Percentiles rank a stretch among this genome's conserved stretches.
Conservation (phyloP, 2,888 invertebrate genomes). For the Melanargia galathea region DNA sequence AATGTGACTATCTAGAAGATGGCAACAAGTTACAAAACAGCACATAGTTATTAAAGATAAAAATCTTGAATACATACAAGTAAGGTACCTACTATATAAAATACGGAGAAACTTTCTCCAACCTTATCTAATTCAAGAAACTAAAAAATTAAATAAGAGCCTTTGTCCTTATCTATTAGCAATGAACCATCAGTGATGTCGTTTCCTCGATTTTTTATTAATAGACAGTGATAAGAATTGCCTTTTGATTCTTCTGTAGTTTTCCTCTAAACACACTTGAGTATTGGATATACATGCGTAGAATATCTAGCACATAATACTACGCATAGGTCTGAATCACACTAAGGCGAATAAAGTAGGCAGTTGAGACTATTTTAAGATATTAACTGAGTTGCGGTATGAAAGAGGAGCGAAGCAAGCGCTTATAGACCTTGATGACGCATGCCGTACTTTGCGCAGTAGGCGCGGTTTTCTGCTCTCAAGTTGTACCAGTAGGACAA, state of each 20-base stretch:
- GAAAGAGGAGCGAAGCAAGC: background rate
- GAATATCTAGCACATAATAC: background rate
- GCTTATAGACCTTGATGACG: background rate
- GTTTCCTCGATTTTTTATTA: conserved; percentile 22
- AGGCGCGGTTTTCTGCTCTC: background rate
- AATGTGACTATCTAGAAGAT: too few relatives aligned
- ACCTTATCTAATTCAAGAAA: background rate
- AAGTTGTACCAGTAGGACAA: too few relatives aligned
- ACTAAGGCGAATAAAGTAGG: background rate
- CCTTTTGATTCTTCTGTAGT: conserved; percentile 6
- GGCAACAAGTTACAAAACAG: too few relatives aligned
- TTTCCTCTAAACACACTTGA: background rate
- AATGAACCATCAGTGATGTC: conserved; percentile 18
- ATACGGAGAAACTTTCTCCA: too few relatives aligned
- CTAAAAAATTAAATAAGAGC: background rate
- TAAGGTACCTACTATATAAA: too few relatives aligned
- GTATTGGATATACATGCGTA: conserved; percentile 1
- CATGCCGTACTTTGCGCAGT: background rate
- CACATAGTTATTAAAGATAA: too few relatives aligned
- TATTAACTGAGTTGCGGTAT: background rate
- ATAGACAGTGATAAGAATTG: conserved; percentile 21
- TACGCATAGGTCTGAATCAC: background rate
- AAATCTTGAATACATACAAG: too few relatives aligned
- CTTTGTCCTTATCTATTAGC: background rate
- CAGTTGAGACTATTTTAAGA: background rate